Evolutionary conservation across 2,888 invertebrate genomes (phyloP).

Genomic region (Piscicola geometra): DNA sequence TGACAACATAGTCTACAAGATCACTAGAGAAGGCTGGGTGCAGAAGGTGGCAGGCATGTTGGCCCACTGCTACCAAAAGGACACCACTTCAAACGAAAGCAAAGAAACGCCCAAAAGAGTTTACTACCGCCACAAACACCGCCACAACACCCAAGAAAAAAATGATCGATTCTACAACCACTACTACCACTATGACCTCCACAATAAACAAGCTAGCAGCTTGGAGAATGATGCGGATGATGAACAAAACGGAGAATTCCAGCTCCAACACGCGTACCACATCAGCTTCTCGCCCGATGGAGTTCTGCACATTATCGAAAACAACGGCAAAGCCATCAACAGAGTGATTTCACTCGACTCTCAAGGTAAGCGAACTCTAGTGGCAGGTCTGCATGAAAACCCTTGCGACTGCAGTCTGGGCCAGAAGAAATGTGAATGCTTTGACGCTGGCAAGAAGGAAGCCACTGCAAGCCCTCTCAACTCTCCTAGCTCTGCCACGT

Average conservation of each 20-base stretch:
- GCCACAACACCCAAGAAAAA: neutral
- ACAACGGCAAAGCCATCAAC: constrained; percentile 84
- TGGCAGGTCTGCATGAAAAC: constrained; percentile 76
- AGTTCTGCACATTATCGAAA: constrained; percentile 85
- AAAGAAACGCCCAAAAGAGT: neutral
- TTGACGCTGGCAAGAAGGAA: constrained; percentile 63
- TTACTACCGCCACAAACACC: constrained; percentile 15
- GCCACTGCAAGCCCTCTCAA: constrained; percentile 90
- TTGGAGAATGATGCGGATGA: neutral
- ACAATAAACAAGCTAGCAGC: neutral
- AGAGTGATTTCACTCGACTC: constrained; percentile 79
- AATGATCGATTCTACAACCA: neutral
- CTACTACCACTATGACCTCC: neutral
- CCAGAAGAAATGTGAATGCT: constrained; percentile 74
- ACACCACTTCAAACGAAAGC: constrained; percentile 43
- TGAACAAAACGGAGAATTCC: constrained; percentile 49
- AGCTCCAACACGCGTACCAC: constrained; percentile 79
- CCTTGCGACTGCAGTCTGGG: constrained; percentile 56
- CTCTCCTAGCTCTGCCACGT: constrained; percentile 76
- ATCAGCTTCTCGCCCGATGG: constrained; percentile 87
- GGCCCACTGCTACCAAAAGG: constrained; percentile 73
- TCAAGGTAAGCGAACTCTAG: constrained; percentile 83
- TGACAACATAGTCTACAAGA: constrained; percentile 74
- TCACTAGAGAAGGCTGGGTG: constrained; percentile 77
- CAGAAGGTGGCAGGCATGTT: constrained; percentile 90